A percentile compares a stretch with the other conserved stretches of the same genome.
These are phyloP conservation scores for Lapara coniferarum DNA, from an alignment of 2,888 invertebrate genomes.

Conservation along the genomic window DNA sequence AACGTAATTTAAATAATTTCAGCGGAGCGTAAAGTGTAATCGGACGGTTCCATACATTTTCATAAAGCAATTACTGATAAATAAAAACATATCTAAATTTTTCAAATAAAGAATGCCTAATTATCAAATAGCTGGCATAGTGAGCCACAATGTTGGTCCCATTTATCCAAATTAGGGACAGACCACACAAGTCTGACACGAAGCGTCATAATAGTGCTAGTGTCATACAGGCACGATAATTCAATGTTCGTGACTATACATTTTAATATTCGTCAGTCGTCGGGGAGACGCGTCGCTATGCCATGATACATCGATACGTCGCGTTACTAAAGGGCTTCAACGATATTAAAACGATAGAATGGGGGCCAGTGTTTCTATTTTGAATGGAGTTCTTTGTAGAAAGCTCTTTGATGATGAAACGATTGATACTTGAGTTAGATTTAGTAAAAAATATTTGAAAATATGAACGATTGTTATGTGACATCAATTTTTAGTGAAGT, in stretches of 20 bases:
- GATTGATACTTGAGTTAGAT: too few relatives aligned
- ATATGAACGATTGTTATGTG: too few relatives aligned
- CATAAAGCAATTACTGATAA: too few relatives aligned
- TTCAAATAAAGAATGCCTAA: too few relatives aligned
- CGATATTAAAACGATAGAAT: constrained; percentile 2
- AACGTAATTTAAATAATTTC: background rate
- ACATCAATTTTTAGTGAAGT: too few relatives aligned
- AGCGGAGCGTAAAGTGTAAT: background rate
- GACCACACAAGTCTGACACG: constrained; percentile 46
- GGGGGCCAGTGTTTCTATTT: background rate
- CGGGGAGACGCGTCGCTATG: constrained; percentile 64
- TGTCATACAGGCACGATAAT: constrained; percentile 57
- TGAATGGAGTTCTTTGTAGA: background rate
- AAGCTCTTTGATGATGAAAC: too few relatives aligned
- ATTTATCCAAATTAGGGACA: constrained; percentile 30
- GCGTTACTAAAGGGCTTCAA: constrained; percentile 10
- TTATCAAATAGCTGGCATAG: background rate
- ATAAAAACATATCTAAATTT: too few relatives aligned
- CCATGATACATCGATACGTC: constrained; percentile 70
- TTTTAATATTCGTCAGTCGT: constrained; percentile 67
- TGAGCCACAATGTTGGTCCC: background rate
- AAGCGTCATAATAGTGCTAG: constrained; percentile 40
- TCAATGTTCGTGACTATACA: constrained; percentile 70
- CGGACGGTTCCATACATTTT: background rate
- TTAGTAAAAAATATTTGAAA: too few relatives aligned